These are phyloP conservation scores for Cavia aperea DNA, from an alignment of 2,113 vertebrate genomes.

Conservation along the genomic window DNA sequence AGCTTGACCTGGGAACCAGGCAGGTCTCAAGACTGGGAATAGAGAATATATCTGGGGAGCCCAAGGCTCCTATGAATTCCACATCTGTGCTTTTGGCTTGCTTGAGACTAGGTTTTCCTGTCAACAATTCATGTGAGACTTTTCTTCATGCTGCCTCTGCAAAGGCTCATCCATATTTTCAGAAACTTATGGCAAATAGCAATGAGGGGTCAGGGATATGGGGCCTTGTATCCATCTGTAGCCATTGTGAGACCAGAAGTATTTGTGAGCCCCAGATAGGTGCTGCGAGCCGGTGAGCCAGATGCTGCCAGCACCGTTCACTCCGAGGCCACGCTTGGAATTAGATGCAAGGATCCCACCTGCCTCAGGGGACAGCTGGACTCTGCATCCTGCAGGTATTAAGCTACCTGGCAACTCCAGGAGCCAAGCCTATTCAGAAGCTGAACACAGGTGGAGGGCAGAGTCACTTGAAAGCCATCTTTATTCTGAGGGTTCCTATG, in stretches of 20 bases:
- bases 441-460: background rate
- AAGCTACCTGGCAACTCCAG: background rate
- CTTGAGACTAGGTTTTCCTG: background rate
- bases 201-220: background rate
- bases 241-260: background rate
- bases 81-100: too few relatives aligned
- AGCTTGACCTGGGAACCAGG: background rate
- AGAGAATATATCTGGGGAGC: background rate
- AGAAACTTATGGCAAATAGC: background rate
- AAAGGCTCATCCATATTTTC: background rate
- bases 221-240: background rate
- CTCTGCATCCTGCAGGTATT: background rate
- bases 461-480: background rate
- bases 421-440: background rate
- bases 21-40: background rate
- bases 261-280: background rate
- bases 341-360: background rate
- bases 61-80: background rate
- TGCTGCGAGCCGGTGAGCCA: background rate
- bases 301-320: background rate
- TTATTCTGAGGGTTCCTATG: background rate
- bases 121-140: rapidly evolving
- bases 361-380: background rate
- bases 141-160: background rate
- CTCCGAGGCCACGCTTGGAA: background rate